A percentile compares a stretch with the other conserved stretches of the same genome.
These are phyloP conservation scores for Xylota segnis DNA, from an alignment of 2,888 invertebrate species.

Conservation along the genomic window DNA sequence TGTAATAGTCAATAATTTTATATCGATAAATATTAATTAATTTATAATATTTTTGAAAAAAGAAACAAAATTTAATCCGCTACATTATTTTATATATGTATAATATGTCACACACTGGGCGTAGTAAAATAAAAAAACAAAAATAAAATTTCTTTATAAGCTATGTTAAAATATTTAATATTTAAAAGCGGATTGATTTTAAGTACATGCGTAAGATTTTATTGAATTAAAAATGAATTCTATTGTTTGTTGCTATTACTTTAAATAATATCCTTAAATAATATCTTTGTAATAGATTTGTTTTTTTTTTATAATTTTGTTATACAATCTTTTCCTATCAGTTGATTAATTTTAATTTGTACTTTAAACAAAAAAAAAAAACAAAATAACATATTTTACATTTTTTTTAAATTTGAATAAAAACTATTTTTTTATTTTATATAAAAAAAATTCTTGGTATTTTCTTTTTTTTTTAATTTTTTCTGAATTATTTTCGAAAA, in stretches of 20 bases:
- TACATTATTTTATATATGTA: constrained; percentile 13
- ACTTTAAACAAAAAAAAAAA: constrained; percentile 31
- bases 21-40: constrained; percentile 44
- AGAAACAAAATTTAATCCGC: constrained; percentile 20
- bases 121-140: constrained; percentile 9
- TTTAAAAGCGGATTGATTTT: constrained; percentile 42
- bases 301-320: constrained; percentile 71
- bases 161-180: constrained; percentile 26
- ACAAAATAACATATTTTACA: constrained; percentile 52
- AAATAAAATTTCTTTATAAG: constrained; percentile 16
- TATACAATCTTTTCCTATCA: constrained; percentile 65
- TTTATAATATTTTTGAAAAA: constrained; percentile 26
- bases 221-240: constrained; percentile 15
- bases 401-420: constrained; percentile 72
- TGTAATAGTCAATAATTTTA: constrained; percentile 64
- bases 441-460: constrained; percentile 51
- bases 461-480: constrained; percentile 34
- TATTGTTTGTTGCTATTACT: constrained; percentile 66
- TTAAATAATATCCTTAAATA: constrained; percentile 28
- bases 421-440: constrained; percentile 71
- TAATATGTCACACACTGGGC: constrained; percentile 20
- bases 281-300: constrained; percentile 53
- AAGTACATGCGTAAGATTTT: constrained; percentile 49
- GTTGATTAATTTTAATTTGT: constrained; percentile 67
- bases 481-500: constrained; percentile 19